phyloP scores from a whole-genome alignment of 2,113 vertebrate genomes.

The Coryphaenoides rupestris region DNA sequence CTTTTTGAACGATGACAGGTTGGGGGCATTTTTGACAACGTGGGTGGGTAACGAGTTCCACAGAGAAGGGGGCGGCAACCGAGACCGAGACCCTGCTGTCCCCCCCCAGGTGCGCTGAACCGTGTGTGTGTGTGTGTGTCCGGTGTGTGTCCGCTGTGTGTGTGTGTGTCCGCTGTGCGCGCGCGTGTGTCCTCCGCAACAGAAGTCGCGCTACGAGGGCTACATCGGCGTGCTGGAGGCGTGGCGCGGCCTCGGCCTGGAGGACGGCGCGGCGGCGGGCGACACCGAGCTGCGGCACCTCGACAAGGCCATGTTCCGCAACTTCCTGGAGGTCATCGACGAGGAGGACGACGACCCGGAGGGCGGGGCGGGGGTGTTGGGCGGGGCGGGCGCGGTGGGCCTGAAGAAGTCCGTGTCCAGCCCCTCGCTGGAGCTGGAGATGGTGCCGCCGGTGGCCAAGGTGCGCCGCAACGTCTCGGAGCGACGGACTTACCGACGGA shows the following conservation, averaged over 20 bases:
- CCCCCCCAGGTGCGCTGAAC: too few species aligned
- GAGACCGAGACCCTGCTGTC: too few species aligned
- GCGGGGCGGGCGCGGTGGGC: conserved; percentile 27
- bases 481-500: conserved; percentile 83
- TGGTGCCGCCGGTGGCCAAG: conserved; percentile 64
- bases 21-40: too few species aligned
- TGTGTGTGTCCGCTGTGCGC: too few species aligned
- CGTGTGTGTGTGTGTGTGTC: too few species aligned
- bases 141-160: too few species aligned
- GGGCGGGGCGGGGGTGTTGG: too few species aligned
- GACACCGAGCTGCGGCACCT: conserved; percentile 61
- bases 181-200: too few species aligned
- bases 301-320: conserved; percentile 64
- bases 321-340: conserved; percentile 12
- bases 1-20: too few species aligned
- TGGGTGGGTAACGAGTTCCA: too few species aligned
- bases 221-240: conserved; percentile 78
- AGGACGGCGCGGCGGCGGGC: conserved; percentile 1
- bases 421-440: conserved; percentile 82
- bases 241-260: conserved; percentile 54
- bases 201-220: conserved; percentile 83
- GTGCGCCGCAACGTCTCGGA: conserved; percentile 89
- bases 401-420: conserved; percentile 86
- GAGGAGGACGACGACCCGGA: conserved; percentile 37
- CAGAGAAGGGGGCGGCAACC: too few species aligned